These are phyloP conservation scores for Leuciscus waleckii DNA, from an alignment of 2,797 vertebrate species.

Conservation along the genomic window DNA sequence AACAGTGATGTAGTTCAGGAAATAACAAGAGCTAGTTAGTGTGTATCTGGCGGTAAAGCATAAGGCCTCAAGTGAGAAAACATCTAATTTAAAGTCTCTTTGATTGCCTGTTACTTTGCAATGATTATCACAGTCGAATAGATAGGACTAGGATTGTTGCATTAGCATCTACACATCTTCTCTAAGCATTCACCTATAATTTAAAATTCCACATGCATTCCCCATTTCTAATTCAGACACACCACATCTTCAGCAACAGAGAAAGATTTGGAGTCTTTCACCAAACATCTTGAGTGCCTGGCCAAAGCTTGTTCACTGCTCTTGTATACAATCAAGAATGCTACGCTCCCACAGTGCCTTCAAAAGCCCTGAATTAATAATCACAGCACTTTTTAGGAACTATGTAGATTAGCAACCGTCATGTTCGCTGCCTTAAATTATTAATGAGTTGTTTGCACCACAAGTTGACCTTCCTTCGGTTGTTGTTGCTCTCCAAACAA, in stretches of 20 bases:
- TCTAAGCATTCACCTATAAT: neutral
- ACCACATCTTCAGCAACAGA: conserved; percentile 10
- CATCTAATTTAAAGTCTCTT: conserved; percentile 73
- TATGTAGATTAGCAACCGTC: conserved; percentile 71
- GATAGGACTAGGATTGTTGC: neutral
- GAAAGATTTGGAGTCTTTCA: conserved; percentile 35
- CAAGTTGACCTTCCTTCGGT: conserved; percentile 63
- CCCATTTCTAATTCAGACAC: conserved; percentile 5
- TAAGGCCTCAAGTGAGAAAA: conserved; percentile 54
- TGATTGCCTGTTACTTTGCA: conserved; percentile 69
- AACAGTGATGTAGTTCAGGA: neutral
- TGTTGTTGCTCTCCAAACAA: conserved; percentile 65
- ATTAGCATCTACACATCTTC: neutral
- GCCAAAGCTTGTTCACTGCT: conserved; percentile 35
- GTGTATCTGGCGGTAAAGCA: conserved; percentile 11
- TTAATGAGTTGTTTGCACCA: conserved; percentile 75
- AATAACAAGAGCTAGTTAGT: conserved; percentile 12
- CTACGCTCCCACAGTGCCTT: conserved; percentile 38
- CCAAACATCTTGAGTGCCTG: conserved; percentile 62
- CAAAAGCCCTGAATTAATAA: conserved; percentile 73
- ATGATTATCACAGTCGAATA: conserved; percentile 57
- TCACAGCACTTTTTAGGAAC: conserved; percentile 67
- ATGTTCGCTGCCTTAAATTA: conserved; percentile 74
- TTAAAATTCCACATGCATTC: conserved; percentile 30
- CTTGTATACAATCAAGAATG: conserved; percentile 40